Conservation (phyloP, 1,140 invertebrate species). For the Watersipora subatra region DNA sequence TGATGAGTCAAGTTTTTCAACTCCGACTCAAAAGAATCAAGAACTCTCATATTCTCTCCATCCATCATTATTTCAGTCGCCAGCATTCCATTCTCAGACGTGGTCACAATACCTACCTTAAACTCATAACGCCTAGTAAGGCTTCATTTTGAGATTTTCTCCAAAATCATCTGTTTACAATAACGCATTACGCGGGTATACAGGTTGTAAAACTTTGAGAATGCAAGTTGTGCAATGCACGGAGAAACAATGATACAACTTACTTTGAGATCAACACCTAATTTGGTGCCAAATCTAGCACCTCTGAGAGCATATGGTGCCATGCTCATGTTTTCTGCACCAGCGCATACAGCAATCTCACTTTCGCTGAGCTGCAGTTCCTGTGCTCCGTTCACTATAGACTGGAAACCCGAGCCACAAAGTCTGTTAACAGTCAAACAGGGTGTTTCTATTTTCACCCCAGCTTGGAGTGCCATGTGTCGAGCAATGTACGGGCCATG, state of each 20-base stretch:
- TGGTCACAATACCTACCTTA: too few relatives aligned
- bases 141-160: too few relatives aligned
- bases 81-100: too few relatives aligned
- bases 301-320: constrained; percentile 76
- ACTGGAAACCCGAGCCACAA: constrained; percentile 89
- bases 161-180: too few relatives aligned
- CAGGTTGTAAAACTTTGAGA: too few relatives aligned
- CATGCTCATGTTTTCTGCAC: constrained; percentile 82
- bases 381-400: constrained; percentile 78
- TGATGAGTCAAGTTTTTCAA: not conserved
- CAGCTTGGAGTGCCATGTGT: constrained; percentile 67
- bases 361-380: constrained; percentile 76
- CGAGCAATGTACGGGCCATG: constrained; percentile 79
- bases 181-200: too few relatives aligned
- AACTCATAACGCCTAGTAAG: too few relatives aligned
- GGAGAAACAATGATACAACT: too few relatives aligned
- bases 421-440: constrained; percentile 68
- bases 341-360: constrained; percentile 75
- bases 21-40: too few relatives aligned
- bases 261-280: constrained; percentile 58
- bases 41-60: too few relatives aligned
- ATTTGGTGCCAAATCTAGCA: constrained; percentile 73
- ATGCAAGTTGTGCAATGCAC: too few relatives aligned
- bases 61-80: too few relatives aligned
- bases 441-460: constrained; percentile 66